These are phyloP conservation scores for Bombus fervidus DNA, from an alignment of 1,140 invertebrate species.

Conservation along the genomic window DNA sequence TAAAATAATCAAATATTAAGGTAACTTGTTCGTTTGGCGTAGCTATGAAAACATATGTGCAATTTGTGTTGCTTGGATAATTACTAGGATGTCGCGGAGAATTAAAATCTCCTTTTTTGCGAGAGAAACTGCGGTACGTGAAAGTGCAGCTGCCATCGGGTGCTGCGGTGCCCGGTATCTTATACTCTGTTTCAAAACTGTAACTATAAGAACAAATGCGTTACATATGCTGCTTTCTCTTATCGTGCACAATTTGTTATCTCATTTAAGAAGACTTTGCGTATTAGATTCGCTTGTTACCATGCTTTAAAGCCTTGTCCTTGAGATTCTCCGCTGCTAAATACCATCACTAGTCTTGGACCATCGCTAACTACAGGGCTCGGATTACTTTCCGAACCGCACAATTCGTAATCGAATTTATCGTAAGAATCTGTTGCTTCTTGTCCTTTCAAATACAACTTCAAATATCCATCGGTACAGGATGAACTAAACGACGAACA, in stretches of 20 bases:
- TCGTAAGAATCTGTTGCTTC: conserved; percentile 96
- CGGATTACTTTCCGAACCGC: conserved; percentile 89
- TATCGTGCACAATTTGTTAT: too few relatives aligned
- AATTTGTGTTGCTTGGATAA: conserved; percentile 96
- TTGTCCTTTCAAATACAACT: conserved; percentile 95
- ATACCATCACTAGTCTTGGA: conserved; percentile 95
- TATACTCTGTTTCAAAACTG: conserved; percentile 94
- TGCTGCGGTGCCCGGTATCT: conserved; percentile 96
- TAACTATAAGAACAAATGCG: conserved; percentile 81
- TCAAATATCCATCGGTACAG: conserved; percentile 95
- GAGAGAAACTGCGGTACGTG: conserved; percentile 92
- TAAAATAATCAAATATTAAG: conserved; percentile 96
- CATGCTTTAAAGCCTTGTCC: conserved; percentile 95
- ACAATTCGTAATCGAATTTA: conserved; percentile 96
- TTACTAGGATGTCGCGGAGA: conserved; percentile 97
- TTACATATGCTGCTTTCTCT: too few relatives aligned
- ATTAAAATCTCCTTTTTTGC: conserved; percentile 95
- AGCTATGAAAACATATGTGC: conserved; percentile 94
- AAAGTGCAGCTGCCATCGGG: conserved; percentile 95
- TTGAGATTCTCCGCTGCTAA: conserved; percentile 94
- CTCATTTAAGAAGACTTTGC: not conserved
- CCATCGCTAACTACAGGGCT: conserved; percentile 92
- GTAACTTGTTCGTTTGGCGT: conserved; percentile 95
- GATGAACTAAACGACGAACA: conserved; percentile 71
- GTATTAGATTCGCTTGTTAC: conserved; percentile 58